Conservation (phyloP, 2,113 vertebrate species). For the Chlorocebus sabaeus region DNA sequence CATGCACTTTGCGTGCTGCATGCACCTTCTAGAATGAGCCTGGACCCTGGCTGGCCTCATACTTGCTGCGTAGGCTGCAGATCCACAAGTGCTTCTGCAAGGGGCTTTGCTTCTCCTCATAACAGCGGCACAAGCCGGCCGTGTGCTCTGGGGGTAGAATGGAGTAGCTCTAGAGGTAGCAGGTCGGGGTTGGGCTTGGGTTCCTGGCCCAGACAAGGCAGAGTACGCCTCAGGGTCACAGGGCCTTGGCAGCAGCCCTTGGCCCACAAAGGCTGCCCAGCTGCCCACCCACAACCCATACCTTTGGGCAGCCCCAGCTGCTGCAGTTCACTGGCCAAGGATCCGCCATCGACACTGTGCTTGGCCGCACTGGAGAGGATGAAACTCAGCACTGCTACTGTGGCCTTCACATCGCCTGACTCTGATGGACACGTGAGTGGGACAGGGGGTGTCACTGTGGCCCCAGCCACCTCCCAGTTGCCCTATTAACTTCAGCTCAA, state of each 20-base stretch:
- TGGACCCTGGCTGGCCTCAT: fast-evolving
- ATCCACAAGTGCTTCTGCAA: slow-evolving; percentile 90
- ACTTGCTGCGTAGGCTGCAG: slow-evolving; percentile 92
- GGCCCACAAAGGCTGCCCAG: fast-evolving
- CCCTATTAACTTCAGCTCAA: background rate
- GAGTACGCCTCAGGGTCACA: background rate
- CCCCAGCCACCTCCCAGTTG: background rate
- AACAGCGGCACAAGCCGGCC: slow-evolving; percentile 91
- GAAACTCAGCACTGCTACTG: slow-evolving; percentile 92
- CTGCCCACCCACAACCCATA: slow-evolving; percentile 35
- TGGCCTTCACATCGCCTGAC: slow-evolving; percentile 93
- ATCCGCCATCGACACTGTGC: slow-evolving; percentile 93
- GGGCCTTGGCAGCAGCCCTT: background rate
- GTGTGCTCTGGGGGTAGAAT: slow-evolving; percentile 87
- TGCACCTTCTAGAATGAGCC: background rate
- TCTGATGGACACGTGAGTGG: slow-evolving; percentile 77
- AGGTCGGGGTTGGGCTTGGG: background rate
- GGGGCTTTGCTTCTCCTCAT: slow-evolving; percentile 93
- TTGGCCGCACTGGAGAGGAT: slow-evolving; percentile 95
- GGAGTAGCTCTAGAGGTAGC: background rate
- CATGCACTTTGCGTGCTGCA: background rate
- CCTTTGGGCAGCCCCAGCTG: slow-evolving; percentile 98
- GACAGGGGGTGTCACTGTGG: background rate
- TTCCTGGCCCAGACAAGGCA: background rate
- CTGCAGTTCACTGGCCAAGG: slow-evolving; percentile 94